phyloP scores from a whole-genome alignment of 2,113 vertebrate species.

The Carettochelys insculpta region DNA sequence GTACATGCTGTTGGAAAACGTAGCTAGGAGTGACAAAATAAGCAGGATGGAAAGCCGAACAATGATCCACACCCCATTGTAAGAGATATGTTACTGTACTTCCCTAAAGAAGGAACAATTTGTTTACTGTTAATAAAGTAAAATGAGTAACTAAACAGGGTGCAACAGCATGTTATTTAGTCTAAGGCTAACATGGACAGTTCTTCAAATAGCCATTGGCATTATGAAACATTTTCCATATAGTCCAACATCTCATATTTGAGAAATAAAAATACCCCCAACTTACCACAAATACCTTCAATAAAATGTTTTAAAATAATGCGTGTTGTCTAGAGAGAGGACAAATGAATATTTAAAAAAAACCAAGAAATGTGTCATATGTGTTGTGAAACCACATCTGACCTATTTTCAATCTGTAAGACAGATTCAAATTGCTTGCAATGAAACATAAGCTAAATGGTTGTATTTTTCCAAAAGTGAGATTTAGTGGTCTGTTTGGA shows the following conservation, averaged over 20 bases:
- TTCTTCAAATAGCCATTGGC: not conserved
- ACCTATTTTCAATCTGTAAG: conserved; percentile 6
- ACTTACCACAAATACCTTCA: not conserved
- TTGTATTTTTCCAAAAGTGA: conserved; percentile 17
- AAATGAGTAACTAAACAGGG: not conserved
- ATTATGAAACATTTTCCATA: not conserved
- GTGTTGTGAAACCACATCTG: not conserved
- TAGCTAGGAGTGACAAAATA: not conserved
- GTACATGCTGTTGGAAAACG: not conserved
- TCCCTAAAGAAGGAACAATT: not conserved
- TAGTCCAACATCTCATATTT: not conserved
- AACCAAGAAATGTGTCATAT: not conserved
- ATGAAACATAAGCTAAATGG: conserved; percentile 21
- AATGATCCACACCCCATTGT: not conserved
- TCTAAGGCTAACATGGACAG: not conserved
- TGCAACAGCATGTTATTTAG: not conserved
- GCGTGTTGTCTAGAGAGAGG: not conserved
- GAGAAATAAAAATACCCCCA: not conserved
- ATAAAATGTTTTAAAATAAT: not conserved
- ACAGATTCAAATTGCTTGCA: not conserved
- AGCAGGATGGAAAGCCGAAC: not conserved
- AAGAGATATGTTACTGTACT: not conserved
- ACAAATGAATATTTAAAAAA: not conserved
- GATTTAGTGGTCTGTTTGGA: not conserved
- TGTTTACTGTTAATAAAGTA: not conserved